Conservation (phyloP, 2,797 vertebrate genomes). For the Morus bassanus region DNA sequence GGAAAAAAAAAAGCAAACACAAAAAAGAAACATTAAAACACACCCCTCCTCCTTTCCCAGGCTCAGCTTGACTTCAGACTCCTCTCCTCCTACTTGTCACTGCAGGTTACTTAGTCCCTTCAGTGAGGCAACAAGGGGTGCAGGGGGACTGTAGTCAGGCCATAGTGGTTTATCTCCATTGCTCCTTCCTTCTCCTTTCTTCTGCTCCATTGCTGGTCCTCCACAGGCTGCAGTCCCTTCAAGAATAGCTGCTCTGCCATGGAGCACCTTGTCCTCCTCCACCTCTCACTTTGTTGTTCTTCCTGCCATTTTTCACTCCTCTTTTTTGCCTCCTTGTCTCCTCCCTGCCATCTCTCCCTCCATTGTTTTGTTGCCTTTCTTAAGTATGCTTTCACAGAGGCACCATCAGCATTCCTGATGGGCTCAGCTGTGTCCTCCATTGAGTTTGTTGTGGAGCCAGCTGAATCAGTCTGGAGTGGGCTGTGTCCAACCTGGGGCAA, state of each 20-base stretch:
- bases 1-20: rapidly evolving
- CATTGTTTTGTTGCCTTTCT: not conserved
- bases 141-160: not conserved
- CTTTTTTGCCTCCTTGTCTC: not conserved
- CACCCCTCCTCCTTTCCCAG: not conserved
- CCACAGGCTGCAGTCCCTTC: not conserved
- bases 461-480: not conserved
- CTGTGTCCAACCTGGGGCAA: not conserved
- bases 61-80: not conserved
- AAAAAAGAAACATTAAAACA: not conserved
- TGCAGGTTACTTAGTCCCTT: not conserved
- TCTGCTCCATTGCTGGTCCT: not conserved
- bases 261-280: not conserved
- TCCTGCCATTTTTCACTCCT: not conserved
- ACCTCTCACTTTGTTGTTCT: not conserved
- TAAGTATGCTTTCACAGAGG: not conserved
- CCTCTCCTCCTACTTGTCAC: rapidly evolving
- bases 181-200: not conserved
- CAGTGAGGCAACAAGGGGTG: not conserved
- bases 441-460: not conserved
- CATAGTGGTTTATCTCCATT: not conserved
- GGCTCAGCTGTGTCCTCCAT: not conserved
- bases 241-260: not conserved
- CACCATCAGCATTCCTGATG: rapidly evolving
- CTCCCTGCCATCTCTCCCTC: too few species aligned